Conservation (phyloP, 1,140 invertebrate species). For the Plectrocnemia conspersa region DNA sequence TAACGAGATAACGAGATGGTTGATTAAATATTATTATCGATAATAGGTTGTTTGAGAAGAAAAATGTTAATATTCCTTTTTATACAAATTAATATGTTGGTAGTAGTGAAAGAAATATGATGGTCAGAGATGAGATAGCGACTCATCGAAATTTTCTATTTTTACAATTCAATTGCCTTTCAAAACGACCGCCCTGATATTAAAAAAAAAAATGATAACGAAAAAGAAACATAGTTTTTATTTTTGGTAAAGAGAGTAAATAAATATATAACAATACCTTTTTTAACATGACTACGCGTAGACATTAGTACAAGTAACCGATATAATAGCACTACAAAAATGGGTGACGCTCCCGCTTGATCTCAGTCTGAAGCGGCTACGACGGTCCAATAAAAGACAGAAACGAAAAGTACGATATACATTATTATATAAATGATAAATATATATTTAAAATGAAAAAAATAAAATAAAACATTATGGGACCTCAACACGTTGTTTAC, state of each 20-base stretch:
- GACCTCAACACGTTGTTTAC: conserved; percentile 2
- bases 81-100: conserved; percentile 39
- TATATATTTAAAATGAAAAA: too few relatives aligned
- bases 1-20: conserved; percentile 33
- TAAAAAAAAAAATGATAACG: conserved; percentile 33
- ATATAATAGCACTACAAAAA: conserved; percentile 22
- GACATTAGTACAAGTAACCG: conserved; percentile 33
- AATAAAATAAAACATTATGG: too few relatives aligned
- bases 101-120: conserved; percentile 35
- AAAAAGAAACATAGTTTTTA: conserved; percentile 34
- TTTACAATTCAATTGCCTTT: conserved; percentile 36
- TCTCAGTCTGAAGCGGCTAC: conserved; percentile 18
- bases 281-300: conserved; percentile 27
- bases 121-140: conserved; percentile 16
- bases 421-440: too few relatives aligned
- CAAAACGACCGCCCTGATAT: conserved; percentile 36
- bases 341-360: conserved; percentile 6
- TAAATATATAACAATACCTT: conserved; percentile 29
- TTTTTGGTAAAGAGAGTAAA: conserved; percentile 34
- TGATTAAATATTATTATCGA: conserved; percentile 35
- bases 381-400: too few relatives aligned
- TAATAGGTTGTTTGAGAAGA: conserved; percentile 37
- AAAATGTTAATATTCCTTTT: conserved; percentile 36
- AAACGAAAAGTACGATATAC: too few relatives aligned
- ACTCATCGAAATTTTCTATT: conserved; percentile 34